A percentile compares a stretch with the other conserved stretches of the same genome.
These are phyloP conservation scores for Drosophila buzzatii DNA, from an alignment of 2,888 invertebrate species.

Conservation along the genomic window DNA sequence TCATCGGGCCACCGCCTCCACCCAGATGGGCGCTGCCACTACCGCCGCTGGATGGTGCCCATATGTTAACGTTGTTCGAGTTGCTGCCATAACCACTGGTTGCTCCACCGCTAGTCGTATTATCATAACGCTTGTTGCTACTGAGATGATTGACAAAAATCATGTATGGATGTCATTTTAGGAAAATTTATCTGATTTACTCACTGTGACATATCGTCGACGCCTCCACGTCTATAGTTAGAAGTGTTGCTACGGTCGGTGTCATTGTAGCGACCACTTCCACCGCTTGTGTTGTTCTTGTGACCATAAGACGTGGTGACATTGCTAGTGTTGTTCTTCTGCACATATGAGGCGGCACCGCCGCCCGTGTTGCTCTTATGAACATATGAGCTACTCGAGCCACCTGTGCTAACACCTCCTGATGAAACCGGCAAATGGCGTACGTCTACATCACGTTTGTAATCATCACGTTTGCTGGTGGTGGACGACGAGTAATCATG, in stretches of 20 bases:
- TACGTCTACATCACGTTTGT: slow-evolving; percentile 84
- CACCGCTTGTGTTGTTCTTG: slow-evolving; percentile 59
- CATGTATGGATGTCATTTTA: not conserved
- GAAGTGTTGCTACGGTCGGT: slow-evolving; percentile 75
- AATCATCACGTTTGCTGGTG: slow-evolving; percentile 81
- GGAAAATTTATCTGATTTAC: not conserved
- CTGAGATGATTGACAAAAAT: slow-evolving; percentile 4
- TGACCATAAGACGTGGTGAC: slow-evolving; percentile 69
- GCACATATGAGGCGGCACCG: slow-evolving; percentile 68
- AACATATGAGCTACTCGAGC: slow-evolving; percentile 71
- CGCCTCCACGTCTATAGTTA: slow-evolving; percentile 72
- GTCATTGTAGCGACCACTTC: slow-evolving; percentile 76
- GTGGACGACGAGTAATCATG: slow-evolving; percentile 76
- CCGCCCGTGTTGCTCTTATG: slow-evolving; percentile 57
- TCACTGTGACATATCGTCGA: slow-evolving; percentile 75
- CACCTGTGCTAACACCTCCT: slow-evolving; percentile 53
- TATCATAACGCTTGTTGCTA: slow-evolving; percentile 83
- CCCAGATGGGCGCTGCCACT: slow-evolving; percentile 66
- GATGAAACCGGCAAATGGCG: slow-evolving; percentile 76
- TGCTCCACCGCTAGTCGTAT: slow-evolving; percentile 69
- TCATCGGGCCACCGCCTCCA: slow-evolving; percentile 72
- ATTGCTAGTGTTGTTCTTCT: slow-evolving; percentile 59
- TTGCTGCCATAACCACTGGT: slow-evolving; percentile 69
- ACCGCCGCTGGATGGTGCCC: slow-evolving; percentile 74
- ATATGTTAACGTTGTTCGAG: slow-evolving; percentile 67